Evolutionary conservation across 2,888 invertebrate genomes (phyloP).

Genomic region (Lagria hirta): DNA sequence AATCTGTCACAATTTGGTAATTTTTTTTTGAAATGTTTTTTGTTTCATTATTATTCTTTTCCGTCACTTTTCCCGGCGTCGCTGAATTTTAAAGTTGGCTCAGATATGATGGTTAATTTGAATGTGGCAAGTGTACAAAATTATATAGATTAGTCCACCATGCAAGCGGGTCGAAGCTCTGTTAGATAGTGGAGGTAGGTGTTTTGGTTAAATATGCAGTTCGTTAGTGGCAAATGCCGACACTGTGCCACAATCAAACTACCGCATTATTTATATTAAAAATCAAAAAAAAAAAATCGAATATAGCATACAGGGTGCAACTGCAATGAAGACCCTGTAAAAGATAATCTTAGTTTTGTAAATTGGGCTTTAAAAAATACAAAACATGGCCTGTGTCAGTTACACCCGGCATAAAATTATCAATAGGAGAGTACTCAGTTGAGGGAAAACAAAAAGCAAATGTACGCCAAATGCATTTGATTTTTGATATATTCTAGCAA

Average conservation of each 20-base stretch:
- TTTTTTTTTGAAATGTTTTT: conserved; percentile 20
- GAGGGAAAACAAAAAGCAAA: no score
- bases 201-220: conserved; percentile 36
- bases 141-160: conserved; percentile 41
- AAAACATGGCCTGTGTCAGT: no score
- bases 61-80: conserved; percentile 58
- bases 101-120: conserved; percentile 65
- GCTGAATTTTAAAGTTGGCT: conserved; percentile 56
- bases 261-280: conserved; percentile 48
- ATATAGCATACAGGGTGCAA: no score
- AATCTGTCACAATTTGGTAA: no score
- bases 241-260: conserved; percentile 65
- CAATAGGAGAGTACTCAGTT: no score
- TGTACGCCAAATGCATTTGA: no score
- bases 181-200: conserved; percentile 19
- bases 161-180: conserved; percentile 42
- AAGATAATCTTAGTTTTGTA: no score
- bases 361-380: no score
- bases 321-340: no score
- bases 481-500: conserved; percentile 32
- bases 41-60: no score
- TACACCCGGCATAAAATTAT: no score
- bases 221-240: conserved; percentile 49
- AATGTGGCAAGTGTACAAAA: conserved; percentile 57
- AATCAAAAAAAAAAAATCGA: conserved; percentile 30